Conservation (phyloP, 1,140 invertebrate genomes). For the Berghia stephanieae region DNA sequence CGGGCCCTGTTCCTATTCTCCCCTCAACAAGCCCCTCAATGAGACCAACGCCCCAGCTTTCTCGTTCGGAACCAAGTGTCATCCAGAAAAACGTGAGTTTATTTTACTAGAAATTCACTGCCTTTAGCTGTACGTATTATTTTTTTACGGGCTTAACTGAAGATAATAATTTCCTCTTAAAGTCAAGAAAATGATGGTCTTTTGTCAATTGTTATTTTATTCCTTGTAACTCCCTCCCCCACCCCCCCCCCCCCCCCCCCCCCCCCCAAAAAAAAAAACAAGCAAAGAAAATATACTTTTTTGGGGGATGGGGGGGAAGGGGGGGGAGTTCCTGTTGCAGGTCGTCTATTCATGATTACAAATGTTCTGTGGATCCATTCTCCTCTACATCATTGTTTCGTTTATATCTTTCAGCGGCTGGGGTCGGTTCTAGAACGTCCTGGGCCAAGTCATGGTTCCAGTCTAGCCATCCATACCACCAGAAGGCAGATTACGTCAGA, state of each 20-base stretch:
- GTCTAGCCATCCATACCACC: slow-evolving; percentile 46
- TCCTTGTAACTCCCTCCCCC: too few species aligned
- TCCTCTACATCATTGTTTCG: too few species aligned
- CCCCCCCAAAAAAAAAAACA: too few species aligned
- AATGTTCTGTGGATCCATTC: too few species aligned
- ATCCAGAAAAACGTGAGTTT: slow-evolving; percentile 53
- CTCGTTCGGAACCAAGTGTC: slow-evolving; percentile 54
- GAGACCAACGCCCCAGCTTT: slow-evolving; percentile 59
- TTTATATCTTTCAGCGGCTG: slow-evolving; percentile 35
- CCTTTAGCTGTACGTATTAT: slow-evolving; percentile 7
- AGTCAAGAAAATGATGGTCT: too few species aligned
- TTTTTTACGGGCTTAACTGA: not conserved
- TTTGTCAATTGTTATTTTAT: too few species aligned
- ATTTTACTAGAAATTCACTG: not conserved
- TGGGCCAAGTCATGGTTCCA: slow-evolving; percentile 59
- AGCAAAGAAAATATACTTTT: too few species aligned
- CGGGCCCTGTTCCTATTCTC: slow-evolving; percentile 54
- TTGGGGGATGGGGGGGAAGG: too few species aligned
- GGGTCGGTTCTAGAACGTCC: slow-evolving; percentile 49
- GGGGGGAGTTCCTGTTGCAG: too few species aligned
- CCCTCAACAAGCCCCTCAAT: slow-evolving; percentile 52
- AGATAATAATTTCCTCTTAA: too few species aligned
- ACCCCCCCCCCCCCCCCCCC: too few species aligned
- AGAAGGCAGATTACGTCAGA: slow-evolving; percentile 50
- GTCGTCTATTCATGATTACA: too few species aligned